A percentile compares a stretch with the other conserved stretches of the same genome.
Evolutionary conservation across 2,797 vertebrate genomes (phyloP).

Genomic region (Notamacropus eugenii): DNA sequence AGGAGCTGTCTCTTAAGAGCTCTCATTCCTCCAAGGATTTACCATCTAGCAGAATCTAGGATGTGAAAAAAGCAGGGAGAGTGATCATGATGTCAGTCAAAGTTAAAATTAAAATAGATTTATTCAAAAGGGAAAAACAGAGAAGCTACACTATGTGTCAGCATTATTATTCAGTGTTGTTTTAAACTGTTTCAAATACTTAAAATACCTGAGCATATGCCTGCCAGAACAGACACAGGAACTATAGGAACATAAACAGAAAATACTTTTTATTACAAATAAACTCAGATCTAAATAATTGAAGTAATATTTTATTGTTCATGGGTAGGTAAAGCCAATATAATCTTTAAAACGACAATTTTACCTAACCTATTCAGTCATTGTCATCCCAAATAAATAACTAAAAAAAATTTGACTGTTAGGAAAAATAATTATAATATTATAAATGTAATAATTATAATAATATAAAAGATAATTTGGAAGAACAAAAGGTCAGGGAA

Average conservation of each 20-base stretch:
- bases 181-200: neutral
- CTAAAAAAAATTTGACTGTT: neutral
- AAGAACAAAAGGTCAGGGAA: neutral
- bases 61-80: neutral
- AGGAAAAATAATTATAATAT: neutral
- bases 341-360: neutral
- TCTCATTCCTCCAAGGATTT: neutral
- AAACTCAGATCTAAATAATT: neutral
- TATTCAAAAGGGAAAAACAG: neutral
- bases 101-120: neutral
- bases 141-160: neutral
- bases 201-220: neutral
- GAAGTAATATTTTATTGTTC: neutral
- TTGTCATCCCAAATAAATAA: neutral
- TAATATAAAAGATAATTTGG: neutral
- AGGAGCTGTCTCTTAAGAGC: neutral
- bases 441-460: too few relatives aligned
- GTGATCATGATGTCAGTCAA: neutral
- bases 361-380: neutral
- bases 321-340: neutral
- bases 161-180: neutral
- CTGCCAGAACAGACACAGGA: neutral
- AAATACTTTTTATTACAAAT: neutral
- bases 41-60: neutral
- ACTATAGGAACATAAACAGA: neutral